These are phyloP conservation scores for Reinhardtius hippoglossoides DNA, from an alignment of 2,113 vertebrate genomes.

Conservation along the genomic window DNA sequence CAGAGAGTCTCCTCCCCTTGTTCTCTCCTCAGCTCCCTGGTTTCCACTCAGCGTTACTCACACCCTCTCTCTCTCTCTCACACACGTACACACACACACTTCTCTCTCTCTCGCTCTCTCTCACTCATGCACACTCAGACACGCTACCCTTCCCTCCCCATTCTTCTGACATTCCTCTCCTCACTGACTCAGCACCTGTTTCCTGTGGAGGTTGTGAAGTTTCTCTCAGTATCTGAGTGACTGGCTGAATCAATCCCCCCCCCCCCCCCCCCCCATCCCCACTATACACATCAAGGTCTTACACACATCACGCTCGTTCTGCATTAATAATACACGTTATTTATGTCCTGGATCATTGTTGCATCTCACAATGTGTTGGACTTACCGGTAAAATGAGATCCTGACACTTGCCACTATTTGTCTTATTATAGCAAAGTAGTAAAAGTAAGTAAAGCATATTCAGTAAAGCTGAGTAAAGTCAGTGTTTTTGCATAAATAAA, in stretches of 20 bases:
- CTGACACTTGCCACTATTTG: too few relatives aligned
- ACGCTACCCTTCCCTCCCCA: slow-evolving; percentile 71
- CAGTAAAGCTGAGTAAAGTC: too few relatives aligned
- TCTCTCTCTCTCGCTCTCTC: slow-evolving; percentile 18
- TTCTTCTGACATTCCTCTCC: slow-evolving; percentile 77
- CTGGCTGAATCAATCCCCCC: background rate
- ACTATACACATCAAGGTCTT: background rate
- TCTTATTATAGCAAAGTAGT: too few relatives aligned
- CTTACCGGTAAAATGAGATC: too few relatives aligned
- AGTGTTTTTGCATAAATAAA: too few relatives aligned
- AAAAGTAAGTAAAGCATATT: too few relatives aligned
- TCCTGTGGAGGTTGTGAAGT: slow-evolving; percentile 46
- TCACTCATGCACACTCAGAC: slow-evolving; percentile 51
- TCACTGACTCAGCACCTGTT: slow-evolving; percentile 84
- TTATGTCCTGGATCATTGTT: background rate
- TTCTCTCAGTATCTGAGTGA: slow-evolving; percentile 7
- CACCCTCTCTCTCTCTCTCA: slow-evolving; percentile 44
- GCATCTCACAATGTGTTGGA: too few relatives aligned
- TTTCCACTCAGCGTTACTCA: slow-evolving; percentile 75
- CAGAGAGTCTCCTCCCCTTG: slow-evolving; percentile 78
- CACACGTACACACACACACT: slow-evolving; percentile 54
- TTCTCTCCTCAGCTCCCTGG: slow-evolving; percentile 67
- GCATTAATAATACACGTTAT: background rate
- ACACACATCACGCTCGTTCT: background rate
- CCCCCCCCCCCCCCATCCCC: background rate